These are phyloP conservation scores for Minunthozetes semirufus DNA, from an alignment of 2,888 invertebrate genomes.

Conservation along the genomic window DNA sequence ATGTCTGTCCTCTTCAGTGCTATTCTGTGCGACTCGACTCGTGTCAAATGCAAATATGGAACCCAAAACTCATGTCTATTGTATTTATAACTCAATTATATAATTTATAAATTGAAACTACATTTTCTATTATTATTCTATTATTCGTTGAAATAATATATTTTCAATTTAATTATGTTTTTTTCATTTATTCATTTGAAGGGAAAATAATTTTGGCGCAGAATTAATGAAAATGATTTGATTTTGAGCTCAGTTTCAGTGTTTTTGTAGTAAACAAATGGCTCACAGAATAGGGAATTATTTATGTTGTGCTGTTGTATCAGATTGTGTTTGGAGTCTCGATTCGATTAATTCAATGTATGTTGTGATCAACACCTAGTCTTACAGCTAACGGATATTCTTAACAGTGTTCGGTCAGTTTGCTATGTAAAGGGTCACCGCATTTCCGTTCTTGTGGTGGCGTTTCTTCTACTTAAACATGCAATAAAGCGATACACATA, in stretches of 20 bases:
- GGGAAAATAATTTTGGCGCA: not conserved
- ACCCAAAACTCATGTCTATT: not conserved
- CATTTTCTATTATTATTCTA: too few relatives aligned
- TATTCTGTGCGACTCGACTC: too few relatives aligned
- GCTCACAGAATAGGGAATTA: not conserved
- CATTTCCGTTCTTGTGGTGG: conserved; percentile 6
- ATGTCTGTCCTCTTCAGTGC: too few relatives aligned
- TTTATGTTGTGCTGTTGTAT: conserved; percentile 3
- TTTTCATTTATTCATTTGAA: not conserved
- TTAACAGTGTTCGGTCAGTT: conserved; percentile 17
- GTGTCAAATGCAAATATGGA: not conserved
- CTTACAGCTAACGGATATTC: conserved; percentile 27
- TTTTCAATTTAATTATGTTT: not conserved
- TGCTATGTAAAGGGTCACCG: not conserved
- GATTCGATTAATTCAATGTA: conserved; percentile 16
- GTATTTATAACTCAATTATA: conserved; percentile 2
- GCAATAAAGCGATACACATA: conserved; percentile 24
- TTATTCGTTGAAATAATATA: not conserved
- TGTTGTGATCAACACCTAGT: conserved; percentile 11
- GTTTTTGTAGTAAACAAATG: not conserved
- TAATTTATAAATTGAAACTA: not conserved
- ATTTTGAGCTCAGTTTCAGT: not conserved
- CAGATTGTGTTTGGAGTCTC: not conserved
- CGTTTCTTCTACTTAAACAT: not conserved
- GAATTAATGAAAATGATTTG: not conserved